Percentiles rank a stretch among this genome's conserved stretches.
phyloP scores from a whole-genome alignment of 2,888 invertebrate genomes.

The Parnassius mnemosyne region DNA sequence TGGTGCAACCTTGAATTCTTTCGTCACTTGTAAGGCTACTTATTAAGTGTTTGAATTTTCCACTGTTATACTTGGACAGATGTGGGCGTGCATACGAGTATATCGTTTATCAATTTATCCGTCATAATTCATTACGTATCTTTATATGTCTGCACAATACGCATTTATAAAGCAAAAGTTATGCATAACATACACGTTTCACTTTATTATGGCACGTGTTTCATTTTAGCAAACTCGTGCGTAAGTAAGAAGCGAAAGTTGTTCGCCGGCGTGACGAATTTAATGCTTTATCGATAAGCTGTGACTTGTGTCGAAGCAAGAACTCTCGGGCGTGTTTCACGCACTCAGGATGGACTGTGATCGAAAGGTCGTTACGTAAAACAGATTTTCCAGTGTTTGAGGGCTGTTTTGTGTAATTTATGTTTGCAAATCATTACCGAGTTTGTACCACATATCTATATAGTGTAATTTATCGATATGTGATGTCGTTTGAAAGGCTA shows the following conservation, averaged over 20 bases:
- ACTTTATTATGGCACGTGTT: conserved; percentile 27
- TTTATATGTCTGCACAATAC: neutral
- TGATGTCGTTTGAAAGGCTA: no score
- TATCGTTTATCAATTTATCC: neutral
- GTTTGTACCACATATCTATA: no score
- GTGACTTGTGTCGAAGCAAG: conserved; percentile 41
- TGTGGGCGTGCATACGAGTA: conserved; percentile 54
- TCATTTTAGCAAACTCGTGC: conserved; percentile 37
- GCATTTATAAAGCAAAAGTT: conserved; percentile 27
- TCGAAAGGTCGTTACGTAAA: conserved; percentile 41
- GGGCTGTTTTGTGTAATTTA: no score
- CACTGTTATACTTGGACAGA: conserved; percentile 34
- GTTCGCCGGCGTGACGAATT: conserved; percentile 45
- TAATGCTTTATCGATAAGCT: conserved; percentile 46
- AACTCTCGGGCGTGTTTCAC: conserved; percentile 34
- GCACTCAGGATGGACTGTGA: conserved; percentile 30
- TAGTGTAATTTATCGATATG: no score
- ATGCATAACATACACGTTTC: conserved; percentile 31
- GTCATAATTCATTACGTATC: neutral
- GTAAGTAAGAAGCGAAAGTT: conserved; percentile 63
- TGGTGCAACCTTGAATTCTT: conserved; percentile 67
- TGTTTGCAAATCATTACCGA: no score
- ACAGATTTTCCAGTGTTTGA: conserved; percentile 7
- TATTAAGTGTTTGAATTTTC: conserved; percentile 73
- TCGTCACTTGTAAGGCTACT: conserved; percentile 66